Conservation (phyloP, 2,113 vertebrate species). For the Sapajus apella region DNA sequence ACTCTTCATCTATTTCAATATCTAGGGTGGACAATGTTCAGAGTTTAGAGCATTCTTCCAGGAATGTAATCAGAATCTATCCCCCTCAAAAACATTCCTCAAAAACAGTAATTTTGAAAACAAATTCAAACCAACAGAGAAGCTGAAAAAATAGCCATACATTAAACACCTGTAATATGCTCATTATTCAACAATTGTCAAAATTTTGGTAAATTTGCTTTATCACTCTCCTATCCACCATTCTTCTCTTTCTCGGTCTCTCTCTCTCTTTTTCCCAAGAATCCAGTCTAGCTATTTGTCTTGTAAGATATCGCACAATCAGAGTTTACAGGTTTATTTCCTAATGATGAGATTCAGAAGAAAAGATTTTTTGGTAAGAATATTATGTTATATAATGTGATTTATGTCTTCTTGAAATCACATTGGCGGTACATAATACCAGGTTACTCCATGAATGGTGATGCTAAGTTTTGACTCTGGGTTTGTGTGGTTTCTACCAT, state of each 20-base stretch:
- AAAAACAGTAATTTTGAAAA: not conserved
- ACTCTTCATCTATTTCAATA: not conserved
- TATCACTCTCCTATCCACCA: not conserved
- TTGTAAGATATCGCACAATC: not conserved
- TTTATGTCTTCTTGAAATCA: not conserved
- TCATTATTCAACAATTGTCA: not conserved
- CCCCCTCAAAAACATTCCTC: accelerated
- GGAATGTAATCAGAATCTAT: not conserved
- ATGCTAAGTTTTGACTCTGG: not conserved
- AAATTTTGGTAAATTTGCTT: not conserved
- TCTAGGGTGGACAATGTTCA: not conserved
- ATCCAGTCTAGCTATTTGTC: not conserved
- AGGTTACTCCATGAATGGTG: not conserved
- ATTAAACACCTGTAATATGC: not conserved
- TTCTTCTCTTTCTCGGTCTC: not conserved
- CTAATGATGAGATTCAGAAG: not conserved
- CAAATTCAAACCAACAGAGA: not conserved
- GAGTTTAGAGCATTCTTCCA: not conserved
- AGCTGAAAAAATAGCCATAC: not conserved
- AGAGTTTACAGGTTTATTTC: not conserved
- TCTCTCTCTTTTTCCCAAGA: not conserved
- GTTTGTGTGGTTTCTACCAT: not conserved
- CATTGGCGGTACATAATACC: not conserved
- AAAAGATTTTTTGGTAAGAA: not conserved
- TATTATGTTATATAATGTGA: not conserved